These are phyloP conservation scores for Colletes latitarsis DNA, from an alignment of 1,140 invertebrate species.

Conservation along the genomic window DNA sequence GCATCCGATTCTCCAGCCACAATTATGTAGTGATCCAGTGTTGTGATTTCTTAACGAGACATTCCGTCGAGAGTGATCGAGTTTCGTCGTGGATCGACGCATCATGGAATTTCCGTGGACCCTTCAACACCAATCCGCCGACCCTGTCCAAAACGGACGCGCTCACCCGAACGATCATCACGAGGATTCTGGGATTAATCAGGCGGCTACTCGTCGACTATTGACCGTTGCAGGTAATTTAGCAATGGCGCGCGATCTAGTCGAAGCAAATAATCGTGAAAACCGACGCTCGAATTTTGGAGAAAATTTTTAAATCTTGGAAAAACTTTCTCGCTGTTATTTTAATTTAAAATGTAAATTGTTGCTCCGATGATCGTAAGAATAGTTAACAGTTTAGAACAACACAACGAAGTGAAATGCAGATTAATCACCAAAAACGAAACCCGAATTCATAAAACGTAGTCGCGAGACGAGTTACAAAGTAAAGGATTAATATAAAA, in stretches of 20 bases:
- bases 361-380: too few species aligned
- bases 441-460: too few species aligned
- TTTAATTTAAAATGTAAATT: too few species aligned
- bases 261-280: too few species aligned
- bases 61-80: conserved; percentile 38
- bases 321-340: not conserved
- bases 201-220: conserved; percentile 70
- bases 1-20: not conserved
- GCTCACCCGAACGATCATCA: conserved; percentile 58
- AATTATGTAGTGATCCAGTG: conserved; percentile 45
- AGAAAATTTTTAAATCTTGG: not conserved
- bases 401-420: too few species aligned
- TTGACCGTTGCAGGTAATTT: conserved; percentile 73
- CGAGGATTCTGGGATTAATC: conserved; percentile 68
- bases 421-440: too few species aligned
- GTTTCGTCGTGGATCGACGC: not conserved
- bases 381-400: too few species aligned
- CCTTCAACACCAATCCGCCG: conserved; percentile 70
- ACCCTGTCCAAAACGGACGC: conserved; percentile 60
- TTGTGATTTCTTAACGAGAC: conserved; percentile 4
- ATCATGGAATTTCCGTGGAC: conserved; percentile 77
- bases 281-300: too few species aligned
- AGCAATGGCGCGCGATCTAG: too few species aligned
- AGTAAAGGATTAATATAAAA: too few species aligned
- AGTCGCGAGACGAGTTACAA: too few species aligned